Conservation (phyloP, 2,797 vertebrate species). For the Coregonus ussuriensis region DNA sequence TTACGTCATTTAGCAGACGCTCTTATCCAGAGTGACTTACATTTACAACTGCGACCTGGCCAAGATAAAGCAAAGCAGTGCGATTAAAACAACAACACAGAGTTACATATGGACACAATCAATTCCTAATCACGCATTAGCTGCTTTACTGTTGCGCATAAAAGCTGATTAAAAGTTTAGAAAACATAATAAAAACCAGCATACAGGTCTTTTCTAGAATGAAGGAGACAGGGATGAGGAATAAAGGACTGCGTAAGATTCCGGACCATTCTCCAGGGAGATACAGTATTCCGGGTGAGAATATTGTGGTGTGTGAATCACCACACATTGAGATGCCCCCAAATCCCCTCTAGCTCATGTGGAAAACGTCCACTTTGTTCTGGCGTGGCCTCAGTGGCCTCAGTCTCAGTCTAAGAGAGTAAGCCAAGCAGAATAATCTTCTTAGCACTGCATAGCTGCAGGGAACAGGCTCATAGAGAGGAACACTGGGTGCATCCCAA, state of each 20-base stretch:
- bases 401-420: conserved; percentile 33
- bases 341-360: conserved; percentile 60
- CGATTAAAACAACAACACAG: too few species aligned
- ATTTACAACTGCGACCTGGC: too few species aligned
- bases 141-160: neutral
- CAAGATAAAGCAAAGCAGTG: too few species aligned
- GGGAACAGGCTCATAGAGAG: conserved; percentile 31
- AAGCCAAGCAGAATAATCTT: conserved; percentile 36
- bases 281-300: conserved; percentile 21
- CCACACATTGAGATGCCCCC: conserved; percentile 9
- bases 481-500: too few species aligned
- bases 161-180: neutral
- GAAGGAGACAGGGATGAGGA: neutral
- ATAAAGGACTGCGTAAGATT: neutral
- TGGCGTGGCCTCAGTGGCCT: conserved; percentile 37
- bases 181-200: neutral
- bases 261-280: neutral
- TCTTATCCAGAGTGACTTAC: too few species aligned
- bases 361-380: conserved; percentile 64
- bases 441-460: conserved; percentile 36
- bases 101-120: too few species aligned
- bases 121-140: neutral
- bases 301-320: conserved; percentile 23
- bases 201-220: neutral
- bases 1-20: too few species aligned